Percentiles rank a stretch among this genome's conserved stretches.
Conservation (phyloP, 2,888 invertebrate genomes). For the Nemotelus nigrinus region DNA sequence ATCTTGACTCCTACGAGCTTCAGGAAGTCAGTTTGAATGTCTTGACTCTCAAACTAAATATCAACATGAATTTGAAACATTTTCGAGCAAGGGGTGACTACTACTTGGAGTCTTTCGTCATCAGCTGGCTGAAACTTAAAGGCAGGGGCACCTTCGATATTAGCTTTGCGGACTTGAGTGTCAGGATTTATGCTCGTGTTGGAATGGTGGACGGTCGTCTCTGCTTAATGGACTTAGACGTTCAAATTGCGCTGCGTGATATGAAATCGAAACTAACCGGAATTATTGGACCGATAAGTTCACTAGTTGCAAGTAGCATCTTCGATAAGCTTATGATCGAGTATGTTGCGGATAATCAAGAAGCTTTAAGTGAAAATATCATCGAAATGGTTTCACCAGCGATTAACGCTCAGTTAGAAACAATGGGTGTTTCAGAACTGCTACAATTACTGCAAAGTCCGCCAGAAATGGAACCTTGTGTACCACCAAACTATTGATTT, state of each 20-base stretch:
- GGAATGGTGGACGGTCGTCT: slow-evolving; percentile 38
- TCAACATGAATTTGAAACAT: slow-evolving; percentile 57
- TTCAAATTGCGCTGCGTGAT: slow-evolving; percentile 56
- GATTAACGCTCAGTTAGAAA: neutral
- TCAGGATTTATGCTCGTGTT: slow-evolving; percentile 36
- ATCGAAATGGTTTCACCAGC: neutral
- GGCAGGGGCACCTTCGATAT: slow-evolving; percentile 47
- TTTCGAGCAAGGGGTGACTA: slow-evolving; percentile 56
- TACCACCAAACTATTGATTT: slow-evolving; percentile 12
- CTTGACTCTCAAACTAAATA: slow-evolving; percentile 55
- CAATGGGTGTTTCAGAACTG: slow-evolving; percentile 7
- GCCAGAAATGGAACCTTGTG: neutral
- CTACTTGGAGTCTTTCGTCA: slow-evolving; percentile 52
- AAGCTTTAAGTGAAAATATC: slow-evolving; percentile 7
- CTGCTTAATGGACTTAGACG: slow-evolving; percentile 52
- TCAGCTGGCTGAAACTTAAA: slow-evolving; percentile 36
- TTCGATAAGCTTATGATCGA: slow-evolving; percentile 36
- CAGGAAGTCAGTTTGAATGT: slow-evolving; percentile 55
- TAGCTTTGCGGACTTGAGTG: slow-evolving; percentile 37
- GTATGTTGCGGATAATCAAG: neutral
- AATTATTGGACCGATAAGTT: slow-evolving; percentile 46
- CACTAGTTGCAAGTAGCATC: slow-evolving; percentile 34
- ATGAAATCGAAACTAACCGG: slow-evolving; percentile 58
- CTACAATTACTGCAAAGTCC: slow-evolving; percentile 32
- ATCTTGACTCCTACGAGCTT: slow-evolving; percentile 58